Base-by-base conservation (phyloP, 2,888 invertebrate species). In the Drosophila helvetica region DNA sequence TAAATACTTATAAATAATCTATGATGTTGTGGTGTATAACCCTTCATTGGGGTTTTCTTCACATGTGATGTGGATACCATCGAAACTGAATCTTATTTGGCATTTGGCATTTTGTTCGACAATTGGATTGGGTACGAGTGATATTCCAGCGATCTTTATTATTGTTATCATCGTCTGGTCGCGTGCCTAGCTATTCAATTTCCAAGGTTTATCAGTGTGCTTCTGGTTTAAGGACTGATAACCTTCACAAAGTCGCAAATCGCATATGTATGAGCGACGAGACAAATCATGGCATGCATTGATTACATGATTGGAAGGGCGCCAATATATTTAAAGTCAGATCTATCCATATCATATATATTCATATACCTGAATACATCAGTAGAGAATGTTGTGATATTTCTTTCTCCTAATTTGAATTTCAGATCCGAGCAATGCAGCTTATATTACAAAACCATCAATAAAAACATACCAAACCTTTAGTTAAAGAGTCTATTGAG, bases 131-230 rank as follows among this genome's bases (percentile, higher is more conserved):
- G 27, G 38, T 38, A 7, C 10, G 30, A n/a, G n/a, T n/a, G n/a
- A 38, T n/a, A n/a, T 38, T 38, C 38, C n/a, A n/a, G 38, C 38
- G 38, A 38, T n/a, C 38, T n/a, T 38, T 38, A 38, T 38, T 38
- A 38, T 38, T 38, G 38, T 38, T 38, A 38, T 38, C 38, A 38
- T 38, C n/a, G 38, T 38, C 38, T 38, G 38, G 38, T 38, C 38
- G 38, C 38, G 38, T 38, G 38, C 38, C 38, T n/a, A 38, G 15
- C 38, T 15, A 38, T 38, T 38, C n/a, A 38, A 38, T 38, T 38
- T n/a, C 2, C 38, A 38, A 38, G n/a, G 38, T 7, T 38, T 38
- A 38, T 38, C 38, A 6, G 38, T 38, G 38, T 15, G 6, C 43
- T 43, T 52, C 22, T 27, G 10, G 27, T 27, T 45, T 51, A 8